phyloP scores from a whole-genome alignment of 2,888 invertebrate species.

The Meta bourneti region DNA sequence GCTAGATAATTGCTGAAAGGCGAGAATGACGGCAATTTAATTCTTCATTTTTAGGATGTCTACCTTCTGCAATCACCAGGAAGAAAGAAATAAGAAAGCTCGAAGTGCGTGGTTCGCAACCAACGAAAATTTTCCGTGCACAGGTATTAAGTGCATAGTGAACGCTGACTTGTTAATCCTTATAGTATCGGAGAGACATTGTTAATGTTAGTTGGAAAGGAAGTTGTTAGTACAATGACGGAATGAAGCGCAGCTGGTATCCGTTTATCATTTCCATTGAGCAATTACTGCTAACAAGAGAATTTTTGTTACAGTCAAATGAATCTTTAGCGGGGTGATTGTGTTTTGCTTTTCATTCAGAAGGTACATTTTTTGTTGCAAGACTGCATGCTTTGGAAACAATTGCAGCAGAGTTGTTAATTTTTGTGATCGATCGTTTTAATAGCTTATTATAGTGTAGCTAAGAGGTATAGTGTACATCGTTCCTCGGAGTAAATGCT shows the following conservation, averaged over 20 bases:
- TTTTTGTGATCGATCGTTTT: too few relatives aligned
- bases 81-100: neutral
- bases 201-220: neutral
- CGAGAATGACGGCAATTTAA: too few relatives aligned
- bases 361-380: too few relatives aligned
- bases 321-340: neutral
- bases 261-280: neutral
- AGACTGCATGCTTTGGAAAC: too few relatives aligned
- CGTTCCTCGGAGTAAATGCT: too few relatives aligned
- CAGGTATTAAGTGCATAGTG: neutral
- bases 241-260: neutral
- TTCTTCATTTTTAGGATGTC: too few relatives aligned
- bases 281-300: neutral
- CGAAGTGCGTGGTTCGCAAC: neutral
- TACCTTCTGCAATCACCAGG: neutral
- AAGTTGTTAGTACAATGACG: neutral
- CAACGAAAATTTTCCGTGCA: neutral
- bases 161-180: neutral
- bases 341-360: neutral
- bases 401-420: too few relatives aligned
- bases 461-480: too few relatives aligned
- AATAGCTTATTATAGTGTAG: too few relatives aligned
- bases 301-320: constrained; percentile 1
- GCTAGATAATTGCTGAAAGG: too few relatives aligned
- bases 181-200: neutral